phyloP scores from a whole-genome alignment of 2,888 invertebrate species.

The Neoitamus cyanurus region DNA sequence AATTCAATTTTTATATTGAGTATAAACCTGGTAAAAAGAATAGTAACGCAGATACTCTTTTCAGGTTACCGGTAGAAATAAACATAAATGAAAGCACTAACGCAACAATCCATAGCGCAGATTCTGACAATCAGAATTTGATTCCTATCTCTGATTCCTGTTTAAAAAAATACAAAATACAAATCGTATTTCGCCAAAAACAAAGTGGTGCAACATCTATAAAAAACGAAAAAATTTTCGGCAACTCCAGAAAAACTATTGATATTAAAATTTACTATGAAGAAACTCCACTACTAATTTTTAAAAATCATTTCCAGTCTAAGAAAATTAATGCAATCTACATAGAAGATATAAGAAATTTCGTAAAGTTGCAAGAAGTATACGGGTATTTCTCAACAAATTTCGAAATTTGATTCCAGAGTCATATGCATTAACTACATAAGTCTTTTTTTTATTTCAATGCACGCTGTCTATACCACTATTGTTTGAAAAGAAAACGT shows the following conservation, averaged over 20 bases:
- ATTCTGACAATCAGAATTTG: not conserved
- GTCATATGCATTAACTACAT: too few species aligned
- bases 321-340: not conserved
- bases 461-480: too few species aligned
- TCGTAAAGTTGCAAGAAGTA: not conserved
- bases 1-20: conserved; percentile 53
- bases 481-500: too few species aligned
- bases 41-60: conserved; percentile 50
- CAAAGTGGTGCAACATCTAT: not conserved
- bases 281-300: not conserved
- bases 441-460: too few species aligned
- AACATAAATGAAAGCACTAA: not conserved
- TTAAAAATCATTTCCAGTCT: not conserved
- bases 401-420: too few species aligned
- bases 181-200: not conserved
- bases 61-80: conserved; percentile 14
- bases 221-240: not conserved
- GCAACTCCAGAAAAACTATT: not conserved
- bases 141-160: not conserved
- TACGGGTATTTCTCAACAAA: too few species aligned
- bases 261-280: not conserved
- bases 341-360: not conserved
- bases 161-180: not conserved
- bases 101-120: not conserved
- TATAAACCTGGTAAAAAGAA: conserved; percentile 54